Base-by-base conservation (phyloP, 2,888 invertebrate species). In the Xiphydria camelus region DNA sequence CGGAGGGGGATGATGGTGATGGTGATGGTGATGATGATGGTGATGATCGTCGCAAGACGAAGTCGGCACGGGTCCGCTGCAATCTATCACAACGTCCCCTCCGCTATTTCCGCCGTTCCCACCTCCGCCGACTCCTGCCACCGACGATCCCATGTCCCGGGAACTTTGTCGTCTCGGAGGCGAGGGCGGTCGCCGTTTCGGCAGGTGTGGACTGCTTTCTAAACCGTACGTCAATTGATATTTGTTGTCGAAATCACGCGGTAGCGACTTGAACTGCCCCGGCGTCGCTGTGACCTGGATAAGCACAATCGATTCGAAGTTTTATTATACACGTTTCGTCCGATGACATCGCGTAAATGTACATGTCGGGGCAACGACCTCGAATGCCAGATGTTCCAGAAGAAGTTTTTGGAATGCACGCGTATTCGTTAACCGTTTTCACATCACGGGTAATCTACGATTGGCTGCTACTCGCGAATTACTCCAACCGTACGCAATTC, bases 161-260 rank as follows among this genome's bases (percentile, higher is more conserved):
- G 76, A 76, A 47, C 74, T 85, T 62, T 87, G 88, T 2, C 90
- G 79, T 56, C 90, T 85, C 1, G 89, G 91, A 0, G 90, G 91
- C 50, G 89, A 89, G 0, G 90, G 90, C 1, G 90, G 90, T 38
- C 88, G 83, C 66, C 90, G 87, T 64, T 90, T 85, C 29, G 85
- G 83, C 61, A 87, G 82, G 77, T 88, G 82, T 3, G 89, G 89
- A 76, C 87, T 88, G 59, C 83, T 74, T 33, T 75, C 75, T 3
- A 70, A 59, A 10, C 75, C 75, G 35, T 75, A 75, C 25, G 78
- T 77, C 59, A 79, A 66, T 62, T 79, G 78, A 57, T 76, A 76
- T 55, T 80, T 79, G 61, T 77, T 75, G 56, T 80, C 79, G 49
- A 80, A 75, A 47, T 81, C 80, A 42, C 80, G 73, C 2, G 81